phyloP scores from a whole-genome alignment of 1,140 invertebrate genomes.

The Bombus confusus region DNA sequence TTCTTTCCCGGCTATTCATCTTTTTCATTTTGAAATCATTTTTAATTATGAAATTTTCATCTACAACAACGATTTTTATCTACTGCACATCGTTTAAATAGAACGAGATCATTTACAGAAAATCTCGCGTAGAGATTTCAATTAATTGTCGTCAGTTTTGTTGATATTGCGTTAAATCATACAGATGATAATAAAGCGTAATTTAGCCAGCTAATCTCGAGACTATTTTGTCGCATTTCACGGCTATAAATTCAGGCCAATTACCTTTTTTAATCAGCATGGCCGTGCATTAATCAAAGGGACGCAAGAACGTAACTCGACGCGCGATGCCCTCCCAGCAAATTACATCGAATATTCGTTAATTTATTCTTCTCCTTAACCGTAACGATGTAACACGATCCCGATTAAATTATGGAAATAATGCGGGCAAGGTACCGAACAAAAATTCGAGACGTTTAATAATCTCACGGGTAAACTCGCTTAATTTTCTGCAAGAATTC shows the following conservation, averaged over 20 bases:
- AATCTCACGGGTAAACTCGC: neutral
- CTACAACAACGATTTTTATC: neutral
- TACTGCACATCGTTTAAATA: neutral
- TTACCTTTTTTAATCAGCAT: neutral
- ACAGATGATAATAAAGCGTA: constrained; percentile 3
- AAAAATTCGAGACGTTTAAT: constrained; percentile 36
- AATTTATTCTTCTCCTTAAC: neutral
- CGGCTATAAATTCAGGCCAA: neutral
- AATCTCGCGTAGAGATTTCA: neutral
- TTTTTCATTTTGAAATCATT: neutral
- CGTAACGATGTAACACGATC: neutral
- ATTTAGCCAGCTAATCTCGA: neutral
- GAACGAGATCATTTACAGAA: neutral
- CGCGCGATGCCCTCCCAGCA: no score
- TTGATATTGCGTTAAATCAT: neutral
- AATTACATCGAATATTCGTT: neutral
- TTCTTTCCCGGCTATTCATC: neutral
- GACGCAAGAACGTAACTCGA: neutral
- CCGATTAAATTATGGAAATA: neutral
- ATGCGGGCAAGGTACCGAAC: neutral
- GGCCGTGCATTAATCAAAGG: neutral
- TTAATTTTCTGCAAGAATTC: constrained; percentile 21
- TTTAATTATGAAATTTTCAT: neutral
- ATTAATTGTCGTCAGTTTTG: neutral
- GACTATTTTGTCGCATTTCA: neutral